Evolutionary conservation across 2,113 vertebrate genomes (phyloP).

Genomic region (Nestor notabilis): DNA sequence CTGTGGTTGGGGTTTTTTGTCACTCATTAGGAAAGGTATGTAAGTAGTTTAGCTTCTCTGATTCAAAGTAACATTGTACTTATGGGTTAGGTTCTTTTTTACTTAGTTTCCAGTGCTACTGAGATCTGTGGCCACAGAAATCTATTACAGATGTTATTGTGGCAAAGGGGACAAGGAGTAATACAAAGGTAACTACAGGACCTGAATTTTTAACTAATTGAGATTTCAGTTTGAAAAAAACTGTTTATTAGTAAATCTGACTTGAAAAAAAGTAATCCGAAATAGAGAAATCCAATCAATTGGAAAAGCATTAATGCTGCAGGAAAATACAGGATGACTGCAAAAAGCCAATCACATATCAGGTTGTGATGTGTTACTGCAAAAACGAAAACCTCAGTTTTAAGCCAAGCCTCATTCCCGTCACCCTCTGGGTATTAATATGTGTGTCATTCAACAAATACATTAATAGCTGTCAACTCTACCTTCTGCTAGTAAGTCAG

Average conservation of each 20-base stretch:
- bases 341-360: neutral
- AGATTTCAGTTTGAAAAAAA: neutral
- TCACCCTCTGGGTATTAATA: neutral
- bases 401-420: neutral
- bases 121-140: neutral
- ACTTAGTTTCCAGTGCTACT: neutral
- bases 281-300: neutral
- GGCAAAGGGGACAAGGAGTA: neutral
- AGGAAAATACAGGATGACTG: neutral
- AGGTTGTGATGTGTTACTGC: neutral
- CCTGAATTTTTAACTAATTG: neutral
- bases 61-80: neutral
- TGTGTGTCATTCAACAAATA: neutral
- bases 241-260: neutral
- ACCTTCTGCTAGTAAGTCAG: neutral
- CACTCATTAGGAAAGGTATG: neutral
- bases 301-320: neutral
- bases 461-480: neutral
- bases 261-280: neutral
- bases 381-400: fast-evolving
- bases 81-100: neutral
- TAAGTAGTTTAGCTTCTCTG: neutral
- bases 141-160: neutral
- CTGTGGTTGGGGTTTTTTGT: neutral
- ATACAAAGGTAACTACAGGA: neutral